Conservation (phyloP, 1,140 invertebrate genomes). For the Lepidurus apus region DNA sequence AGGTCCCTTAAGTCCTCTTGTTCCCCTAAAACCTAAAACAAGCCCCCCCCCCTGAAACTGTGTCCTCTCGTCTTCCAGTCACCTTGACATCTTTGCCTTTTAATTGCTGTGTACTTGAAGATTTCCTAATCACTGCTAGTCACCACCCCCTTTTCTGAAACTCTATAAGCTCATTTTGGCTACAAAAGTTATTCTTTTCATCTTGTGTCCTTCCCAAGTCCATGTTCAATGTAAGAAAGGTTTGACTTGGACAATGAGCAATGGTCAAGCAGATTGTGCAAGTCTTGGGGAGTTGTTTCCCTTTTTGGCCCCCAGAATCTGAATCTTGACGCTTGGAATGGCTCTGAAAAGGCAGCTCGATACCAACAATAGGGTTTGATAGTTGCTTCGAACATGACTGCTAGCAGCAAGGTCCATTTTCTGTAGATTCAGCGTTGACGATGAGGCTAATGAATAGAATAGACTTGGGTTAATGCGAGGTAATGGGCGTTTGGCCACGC, state of each 20-base stretch:
- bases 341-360: constrained; percentile 3
- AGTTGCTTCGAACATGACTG: background rate
- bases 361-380: background rate
- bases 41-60: background rate
- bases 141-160: background rate
- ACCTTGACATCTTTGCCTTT: constrained; percentile 16
- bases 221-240: background rate
- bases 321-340: constrained; percentile 6
- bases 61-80: constrained; percentile 5
- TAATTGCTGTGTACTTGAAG: constrained; percentile 5
- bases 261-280: background rate
- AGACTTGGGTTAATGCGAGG: constrained; percentile 14
- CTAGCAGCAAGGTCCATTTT: background rate
- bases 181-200: background rate
- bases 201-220: background rate
- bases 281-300: background rate
- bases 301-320: background rate
- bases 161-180: background rate
- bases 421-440: background rate
- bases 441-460: constrained; percentile 19
- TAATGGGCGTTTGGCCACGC: background rate
- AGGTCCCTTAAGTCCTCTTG: constrained; percentile 18
- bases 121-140: background rate
- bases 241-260: background rate
- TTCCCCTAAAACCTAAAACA: background rate